Conservation (phyloP, 2,113 vertebrate genomes). For the Dasypus novemcinctus region DNA sequence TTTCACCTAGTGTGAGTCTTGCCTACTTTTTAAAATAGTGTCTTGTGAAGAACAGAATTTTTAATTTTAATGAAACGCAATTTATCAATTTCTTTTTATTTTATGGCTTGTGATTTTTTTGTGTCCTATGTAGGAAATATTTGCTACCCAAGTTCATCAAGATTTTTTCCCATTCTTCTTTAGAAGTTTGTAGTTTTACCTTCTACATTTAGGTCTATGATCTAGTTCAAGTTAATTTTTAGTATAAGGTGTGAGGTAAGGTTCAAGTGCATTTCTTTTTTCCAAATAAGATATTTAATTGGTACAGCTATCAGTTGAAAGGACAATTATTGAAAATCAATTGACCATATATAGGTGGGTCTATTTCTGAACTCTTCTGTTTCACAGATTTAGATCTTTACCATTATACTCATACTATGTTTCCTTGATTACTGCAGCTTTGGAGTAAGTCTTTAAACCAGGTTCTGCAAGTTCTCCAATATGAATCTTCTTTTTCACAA, state of each 20-base stretch:
- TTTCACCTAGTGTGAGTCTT: not conserved
- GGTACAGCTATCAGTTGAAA: not conserved
- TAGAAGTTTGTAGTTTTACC: not conserved
- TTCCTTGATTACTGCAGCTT: not conserved
- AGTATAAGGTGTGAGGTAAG: not conserved
- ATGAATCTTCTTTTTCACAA: not conserved
- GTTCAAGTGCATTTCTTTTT: not conserved
- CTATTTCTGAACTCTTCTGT: not conserved
- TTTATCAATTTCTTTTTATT: not conserved
- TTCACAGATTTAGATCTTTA: not conserved
- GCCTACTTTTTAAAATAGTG: not conserved
- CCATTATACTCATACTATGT: not conserved
- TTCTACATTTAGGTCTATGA: not conserved
- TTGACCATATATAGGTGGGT: not conserved
- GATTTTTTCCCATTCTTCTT: not conserved
- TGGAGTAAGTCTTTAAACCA: not conserved
- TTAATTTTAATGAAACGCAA: not conserved
- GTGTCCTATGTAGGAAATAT: not conserved
- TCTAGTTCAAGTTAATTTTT: not conserved
- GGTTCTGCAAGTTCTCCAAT: not conserved
- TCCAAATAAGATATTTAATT: not conserved
- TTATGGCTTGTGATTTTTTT: not conserved
- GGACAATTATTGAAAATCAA: not conserved
- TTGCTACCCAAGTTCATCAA: not conserved
- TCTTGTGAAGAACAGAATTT: not conserved